Conservation (phyloP, 2,797 vertebrate species). For the Falco naumanni region DNA sequence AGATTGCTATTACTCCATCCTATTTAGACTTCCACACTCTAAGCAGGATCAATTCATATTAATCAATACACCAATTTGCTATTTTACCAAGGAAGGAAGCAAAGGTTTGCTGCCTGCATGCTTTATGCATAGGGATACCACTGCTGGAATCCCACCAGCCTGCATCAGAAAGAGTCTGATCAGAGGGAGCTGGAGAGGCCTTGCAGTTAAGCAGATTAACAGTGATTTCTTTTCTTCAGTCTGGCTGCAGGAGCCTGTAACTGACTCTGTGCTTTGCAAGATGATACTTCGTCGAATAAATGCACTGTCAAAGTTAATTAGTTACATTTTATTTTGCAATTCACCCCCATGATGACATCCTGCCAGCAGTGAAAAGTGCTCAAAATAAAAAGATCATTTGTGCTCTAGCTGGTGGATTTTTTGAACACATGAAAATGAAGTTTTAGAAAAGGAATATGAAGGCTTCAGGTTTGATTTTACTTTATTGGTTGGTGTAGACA, state of each 20-base stretch:
- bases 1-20: not conserved
- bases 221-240: constrained; percentile 19
- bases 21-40: not conserved
- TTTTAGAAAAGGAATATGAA: not conserved
- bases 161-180: not conserved
- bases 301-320: constrained; percentile 14
- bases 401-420: not conserved
- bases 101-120: not conserved
- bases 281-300: constrained; percentile 29
- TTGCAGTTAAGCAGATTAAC: constrained; percentile 22
- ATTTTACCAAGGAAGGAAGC: not conserved
- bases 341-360: not conserved
- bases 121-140: not conserved
- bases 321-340: constrained; percentile 15
- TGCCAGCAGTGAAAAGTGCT: not conserved
- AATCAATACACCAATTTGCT: not conserved
- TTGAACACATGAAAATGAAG: not conserved
- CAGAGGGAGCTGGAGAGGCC: not conserved
- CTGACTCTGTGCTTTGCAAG: constrained; percentile 13
- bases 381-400: not conserved
- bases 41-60: not conserved
- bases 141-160: not conserved
- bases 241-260: constrained; percentile 40
- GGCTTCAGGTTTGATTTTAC: not conserved
- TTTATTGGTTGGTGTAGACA: constrained; percentile 33